Evolutionary conservation across 2,888 invertebrate species (phyloP).

Genomic region (Octodonta nipae): DNA sequence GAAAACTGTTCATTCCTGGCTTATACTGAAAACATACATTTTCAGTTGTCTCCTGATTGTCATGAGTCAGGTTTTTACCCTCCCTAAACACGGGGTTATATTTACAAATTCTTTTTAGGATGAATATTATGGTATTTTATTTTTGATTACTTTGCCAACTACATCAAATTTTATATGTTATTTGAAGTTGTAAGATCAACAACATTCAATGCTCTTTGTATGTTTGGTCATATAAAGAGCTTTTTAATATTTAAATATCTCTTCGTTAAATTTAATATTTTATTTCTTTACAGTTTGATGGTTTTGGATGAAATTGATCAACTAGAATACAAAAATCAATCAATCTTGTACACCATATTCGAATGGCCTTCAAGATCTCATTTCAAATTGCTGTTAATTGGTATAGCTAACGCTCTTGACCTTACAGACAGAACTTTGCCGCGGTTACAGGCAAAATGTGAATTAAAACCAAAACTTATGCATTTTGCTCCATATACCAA

Average conservation of each 20-base stretch:
- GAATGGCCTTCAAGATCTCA: slow-evolving; percentile 70
- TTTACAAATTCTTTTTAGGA: too few relatives aligned
- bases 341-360: slow-evolving; percentile 82
- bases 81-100: too few relatives aligned
- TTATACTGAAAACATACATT: too few relatives aligned
- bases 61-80: too few relatives aligned
- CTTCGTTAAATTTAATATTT: neutral
- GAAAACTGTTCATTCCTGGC: too few relatives aligned
- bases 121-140: too few relatives aligned
- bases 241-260: neutral
- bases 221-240: too few relatives aligned
- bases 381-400: slow-evolving; percentile 67
- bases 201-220: too few relatives aligned
- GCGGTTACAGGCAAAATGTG: slow-evolving; percentile 64
- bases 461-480: slow-evolving; percentile 60
- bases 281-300: slow-evolving; percentile 47
- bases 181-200: too few relatives aligned
- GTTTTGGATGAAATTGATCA: slow-evolving; percentile 95
- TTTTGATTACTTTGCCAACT: too few relatives aligned
- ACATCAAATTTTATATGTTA: too few relatives aligned
- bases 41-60: too few relatives aligned
- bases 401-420: slow-evolving; percentile 91
- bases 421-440: slow-evolving; percentile 82
- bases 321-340: slow-evolving; percentile 67
- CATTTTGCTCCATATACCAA: slow-evolving; percentile 88